Percentiles rank a stretch among this genome's conserved stretches.
Conservation (phyloP, 1,140 invertebrate genomes). For the Phthorimaea operculella region DNA sequence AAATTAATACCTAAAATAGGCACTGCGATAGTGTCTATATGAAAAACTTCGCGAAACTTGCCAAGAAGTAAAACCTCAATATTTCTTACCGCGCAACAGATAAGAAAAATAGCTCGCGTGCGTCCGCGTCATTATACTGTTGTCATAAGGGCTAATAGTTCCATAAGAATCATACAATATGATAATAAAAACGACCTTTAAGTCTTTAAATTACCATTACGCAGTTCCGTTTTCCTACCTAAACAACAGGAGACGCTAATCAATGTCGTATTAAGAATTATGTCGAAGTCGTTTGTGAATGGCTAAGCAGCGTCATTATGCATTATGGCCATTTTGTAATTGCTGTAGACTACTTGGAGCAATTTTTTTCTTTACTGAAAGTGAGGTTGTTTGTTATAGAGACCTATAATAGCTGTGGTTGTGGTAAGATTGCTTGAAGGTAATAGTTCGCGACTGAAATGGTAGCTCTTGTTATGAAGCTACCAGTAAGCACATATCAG, state of each 20-base stretch:
- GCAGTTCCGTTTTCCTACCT: conserved; percentile 20
- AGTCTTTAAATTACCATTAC: conserved; percentile 67
- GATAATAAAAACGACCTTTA: conserved; percentile 65
- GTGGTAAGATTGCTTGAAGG: neutral
- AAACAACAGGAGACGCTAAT: conserved; percentile 47
- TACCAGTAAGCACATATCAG: too few relatives aligned
- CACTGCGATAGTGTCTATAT: too few relatives aligned
- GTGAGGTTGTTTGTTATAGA: conserved; percentile 32
- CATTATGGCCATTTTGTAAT: conserved; percentile 59
- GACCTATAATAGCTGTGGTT: neutral
- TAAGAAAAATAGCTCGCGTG: conserved; percentile 58
- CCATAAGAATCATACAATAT: conserved; percentile 64
- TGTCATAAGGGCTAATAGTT: conserved; percentile 66
- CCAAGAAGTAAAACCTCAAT: neutral
- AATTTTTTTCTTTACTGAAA: conserved; percentile 45
- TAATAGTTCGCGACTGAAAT: conserved; percentile 1
- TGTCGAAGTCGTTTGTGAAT: conserved; percentile 61
- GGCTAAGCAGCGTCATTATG: conserved; percentile 48
- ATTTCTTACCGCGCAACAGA: conserved; percentile 19
- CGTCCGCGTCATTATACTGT: conserved; percentile 49
- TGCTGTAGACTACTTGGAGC: conserved; percentile 39
- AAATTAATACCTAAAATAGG: too few relatives aligned
- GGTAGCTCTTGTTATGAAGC: neutral
- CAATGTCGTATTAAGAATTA: conserved; percentile 65
- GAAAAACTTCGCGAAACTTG: neutral